Conservation (phyloP, 2,797 vertebrate species). For the Australoheros facetus region DNA sequence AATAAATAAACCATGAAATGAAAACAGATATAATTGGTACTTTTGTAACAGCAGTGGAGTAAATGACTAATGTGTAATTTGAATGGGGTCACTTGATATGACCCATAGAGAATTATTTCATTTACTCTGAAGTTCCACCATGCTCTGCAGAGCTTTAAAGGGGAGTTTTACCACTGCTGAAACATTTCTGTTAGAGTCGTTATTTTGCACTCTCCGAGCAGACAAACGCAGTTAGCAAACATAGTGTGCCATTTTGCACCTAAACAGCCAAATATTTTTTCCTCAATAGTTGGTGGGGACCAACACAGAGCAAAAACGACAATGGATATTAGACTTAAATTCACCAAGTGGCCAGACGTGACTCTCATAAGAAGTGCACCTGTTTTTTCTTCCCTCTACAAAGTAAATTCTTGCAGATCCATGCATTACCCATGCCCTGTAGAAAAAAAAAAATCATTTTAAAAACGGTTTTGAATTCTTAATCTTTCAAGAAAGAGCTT, state of each 20-base stretch:
- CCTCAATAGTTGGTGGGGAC: too few species aligned
- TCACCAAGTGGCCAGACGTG: neutral
- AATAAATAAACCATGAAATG: neutral
- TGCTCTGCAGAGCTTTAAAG: neutral
- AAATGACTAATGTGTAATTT: constrained; percentile 1
- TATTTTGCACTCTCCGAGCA: neutral
- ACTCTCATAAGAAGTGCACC: neutral
- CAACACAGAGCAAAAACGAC: neutral
- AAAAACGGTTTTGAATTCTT: neutral
- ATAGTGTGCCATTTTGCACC: neutral
- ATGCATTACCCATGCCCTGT: rapidly evolving
- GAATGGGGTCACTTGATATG: neutral
- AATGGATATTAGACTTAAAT: neutral
- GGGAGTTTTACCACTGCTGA: neutral
- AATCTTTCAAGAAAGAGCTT: neutral
- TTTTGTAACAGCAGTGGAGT: neutral
- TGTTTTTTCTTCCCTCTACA: neutral
- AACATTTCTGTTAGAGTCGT: too few species aligned
- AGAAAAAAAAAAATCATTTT: neutral
- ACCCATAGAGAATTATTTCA: neutral
- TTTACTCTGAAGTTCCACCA: neutral
- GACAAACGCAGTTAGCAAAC: neutral
- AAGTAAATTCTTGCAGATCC: neutral
- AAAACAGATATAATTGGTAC: neutral
- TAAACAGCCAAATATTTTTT: neutral